A percentile compares a stretch with the other conserved stretches of the same genome.
phyloP scores from a whole-genome alignment of 2,797 vertebrate species.

The Mormyrops boulengeri region DNA sequence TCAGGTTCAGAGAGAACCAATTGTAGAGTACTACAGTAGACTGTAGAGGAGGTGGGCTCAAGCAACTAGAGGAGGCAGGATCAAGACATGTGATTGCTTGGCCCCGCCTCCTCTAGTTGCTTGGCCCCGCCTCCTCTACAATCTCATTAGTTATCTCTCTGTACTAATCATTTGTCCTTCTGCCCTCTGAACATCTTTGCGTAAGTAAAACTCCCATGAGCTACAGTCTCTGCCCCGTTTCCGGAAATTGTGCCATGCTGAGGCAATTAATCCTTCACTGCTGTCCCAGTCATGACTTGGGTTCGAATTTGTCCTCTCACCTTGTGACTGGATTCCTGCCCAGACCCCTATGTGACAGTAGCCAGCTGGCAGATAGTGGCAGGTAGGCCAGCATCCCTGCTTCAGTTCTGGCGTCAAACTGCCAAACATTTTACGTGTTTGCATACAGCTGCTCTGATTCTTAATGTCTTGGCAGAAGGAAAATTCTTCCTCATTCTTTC shows the following conservation, averaged over 20 bases:
- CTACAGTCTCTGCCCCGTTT: neutral
- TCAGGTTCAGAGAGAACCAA: neutral
- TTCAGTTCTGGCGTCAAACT: slow-evolving; percentile 12
- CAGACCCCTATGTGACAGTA: neutral
- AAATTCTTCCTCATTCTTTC: neutral
- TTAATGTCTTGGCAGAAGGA: neutral
- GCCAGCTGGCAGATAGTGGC: neutral
- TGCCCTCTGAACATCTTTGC: neutral
- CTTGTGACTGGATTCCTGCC: neutral
- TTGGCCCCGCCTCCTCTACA: neutral
- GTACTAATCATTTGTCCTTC: neutral
- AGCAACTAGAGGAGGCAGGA: neutral
- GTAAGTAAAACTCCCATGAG: neutral
- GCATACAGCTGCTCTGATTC: slow-evolving; percentile 11
- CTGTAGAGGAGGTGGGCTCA: neutral
- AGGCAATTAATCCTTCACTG: neutral
- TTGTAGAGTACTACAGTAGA: too few species aligned
- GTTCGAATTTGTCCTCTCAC: neutral
- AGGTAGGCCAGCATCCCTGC: neutral
- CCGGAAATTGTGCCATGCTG: neutral
- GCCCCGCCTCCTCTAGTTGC: neutral
- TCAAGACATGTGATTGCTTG: neutral
- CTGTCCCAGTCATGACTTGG: neutral
- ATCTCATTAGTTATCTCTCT: neutral
- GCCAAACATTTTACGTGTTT: slow-evolving; percentile 9